phyloP scores from a whole-genome alignment of 2,113 vertebrate species.

The Callorhinus ursinus region DNA sequence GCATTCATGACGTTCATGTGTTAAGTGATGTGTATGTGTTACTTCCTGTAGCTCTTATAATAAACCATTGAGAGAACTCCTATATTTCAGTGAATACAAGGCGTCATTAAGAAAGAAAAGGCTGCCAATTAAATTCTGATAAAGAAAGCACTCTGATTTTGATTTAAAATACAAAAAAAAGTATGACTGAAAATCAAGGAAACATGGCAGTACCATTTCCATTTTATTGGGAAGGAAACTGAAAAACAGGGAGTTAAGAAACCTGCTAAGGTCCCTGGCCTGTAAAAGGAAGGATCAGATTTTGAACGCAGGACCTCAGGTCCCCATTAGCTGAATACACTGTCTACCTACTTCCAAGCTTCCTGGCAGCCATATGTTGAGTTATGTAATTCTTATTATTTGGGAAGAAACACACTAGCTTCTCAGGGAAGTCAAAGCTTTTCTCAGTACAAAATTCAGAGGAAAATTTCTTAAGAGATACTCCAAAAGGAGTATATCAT shows the following conservation, averaged over 20 bases:
- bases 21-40: background rate
- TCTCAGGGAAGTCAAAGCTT: conserved; percentile 5
- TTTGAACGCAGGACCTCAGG: background rate
- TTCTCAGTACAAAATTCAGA: background rate
- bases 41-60: background rate
- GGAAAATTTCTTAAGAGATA: background rate
- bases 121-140: background rate
- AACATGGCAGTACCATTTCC: background rate
- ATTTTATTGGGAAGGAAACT: background rate
- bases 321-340: background rate
- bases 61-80: background rate
- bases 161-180: background rate
- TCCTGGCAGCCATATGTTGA: background rate
- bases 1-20: background rate
- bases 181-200: background rate
- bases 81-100: conserved; percentile 28
- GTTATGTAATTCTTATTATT: conserved; percentile 19
- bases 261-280: background rate
- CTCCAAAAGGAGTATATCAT: background rate
- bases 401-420: background rate
- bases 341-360: background rate
- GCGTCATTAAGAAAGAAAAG: conserved; percentile 37
- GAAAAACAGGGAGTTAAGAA: background rate
- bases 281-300: background rate
- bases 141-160: conserved; percentile 25